Evolutionary conservation across 2,113 vertebrate genomes (phyloP).

Genomic region (Brachyhypopomus gauderio): DNA sequence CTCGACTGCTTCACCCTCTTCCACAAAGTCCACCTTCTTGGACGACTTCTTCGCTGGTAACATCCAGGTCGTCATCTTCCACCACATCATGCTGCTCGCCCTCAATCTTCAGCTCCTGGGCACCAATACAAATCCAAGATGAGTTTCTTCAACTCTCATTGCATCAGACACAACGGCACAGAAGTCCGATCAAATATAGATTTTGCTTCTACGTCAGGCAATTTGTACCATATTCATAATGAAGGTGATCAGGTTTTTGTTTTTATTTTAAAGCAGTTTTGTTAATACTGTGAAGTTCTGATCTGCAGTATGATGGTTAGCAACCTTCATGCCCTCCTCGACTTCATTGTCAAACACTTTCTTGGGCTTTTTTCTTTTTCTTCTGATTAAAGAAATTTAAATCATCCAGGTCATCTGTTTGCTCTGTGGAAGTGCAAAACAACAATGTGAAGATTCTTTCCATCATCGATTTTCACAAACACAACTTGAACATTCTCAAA

Average conservation of each 20-base stretch:
- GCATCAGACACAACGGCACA: not conserved
- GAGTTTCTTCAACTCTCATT: not conserved
- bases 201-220: not conserved
- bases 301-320: constrained; percentile 46
- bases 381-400: constrained; percentile 98
- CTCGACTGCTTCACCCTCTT: constrained; percentile 85
- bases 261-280: not conserved
- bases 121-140: constrained; percentile 2
- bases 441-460: not conserved
- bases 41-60: constrained; percentile 89
- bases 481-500: not conserved
- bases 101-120: constrained; percentile 90
- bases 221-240: too few species aligned
- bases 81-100: constrained; percentile 79
- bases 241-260: too few species aligned
- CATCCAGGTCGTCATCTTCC: constrained; percentile 92
- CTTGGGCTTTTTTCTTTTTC: constrained; percentile 98
- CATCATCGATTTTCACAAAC: not conserved
- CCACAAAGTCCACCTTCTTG: constrained; percentile 89
- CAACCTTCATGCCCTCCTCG: constrained; percentile 92
- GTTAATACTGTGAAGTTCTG: too few species aligned
- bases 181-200: not conserved
- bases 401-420: constrained; percentile 93
- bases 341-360: constrained; percentile 94
- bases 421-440: constrained; percentile 73